Percentiles rank a stretch among this genome's conserved stretches.
Evolutionary conservation across 2,888 invertebrate species (phyloP).

Genomic region (Timema cristinae): DNA sequence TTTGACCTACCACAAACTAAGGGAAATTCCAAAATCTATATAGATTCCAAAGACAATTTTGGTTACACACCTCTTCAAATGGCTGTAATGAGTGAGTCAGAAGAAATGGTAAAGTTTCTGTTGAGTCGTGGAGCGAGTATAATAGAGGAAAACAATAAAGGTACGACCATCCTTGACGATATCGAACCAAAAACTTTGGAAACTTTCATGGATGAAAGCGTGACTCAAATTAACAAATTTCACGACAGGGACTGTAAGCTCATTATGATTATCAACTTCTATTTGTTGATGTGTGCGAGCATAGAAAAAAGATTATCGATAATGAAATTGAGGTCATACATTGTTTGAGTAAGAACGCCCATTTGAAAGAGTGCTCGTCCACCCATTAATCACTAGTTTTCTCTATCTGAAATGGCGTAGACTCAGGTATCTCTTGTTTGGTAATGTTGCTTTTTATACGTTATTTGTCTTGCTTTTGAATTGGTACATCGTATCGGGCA

Average conservation of each 20-base stretch:
- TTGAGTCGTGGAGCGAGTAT: background rate
- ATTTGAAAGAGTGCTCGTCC: background rate
- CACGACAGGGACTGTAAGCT: background rate
- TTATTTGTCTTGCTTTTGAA: background rate
- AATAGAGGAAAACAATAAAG: background rate
- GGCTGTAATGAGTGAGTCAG: background rate
- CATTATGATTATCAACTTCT: background rate
- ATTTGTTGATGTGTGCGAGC: background rate
- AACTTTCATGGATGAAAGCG: background rate
- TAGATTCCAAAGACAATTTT: background rate
- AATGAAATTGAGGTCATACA: background rate
- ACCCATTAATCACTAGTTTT: background rate
- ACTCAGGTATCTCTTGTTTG: background rate
- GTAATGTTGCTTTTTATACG: background rate
- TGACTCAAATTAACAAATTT: background rate
- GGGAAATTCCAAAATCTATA: background rate
- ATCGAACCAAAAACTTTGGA: slow-evolving; percentile 1
- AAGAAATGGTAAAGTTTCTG: background rate
- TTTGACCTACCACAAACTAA: background rate
- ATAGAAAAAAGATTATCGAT: background rate
- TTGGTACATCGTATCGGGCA: background rate
- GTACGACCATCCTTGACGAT: background rate
- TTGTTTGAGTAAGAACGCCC: background rate
- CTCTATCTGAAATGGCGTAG: background rate
- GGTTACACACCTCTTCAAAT: background rate